phyloP scores from a whole-genome alignment of 2,888 invertebrate species.

The Phasia obesa region DNA sequence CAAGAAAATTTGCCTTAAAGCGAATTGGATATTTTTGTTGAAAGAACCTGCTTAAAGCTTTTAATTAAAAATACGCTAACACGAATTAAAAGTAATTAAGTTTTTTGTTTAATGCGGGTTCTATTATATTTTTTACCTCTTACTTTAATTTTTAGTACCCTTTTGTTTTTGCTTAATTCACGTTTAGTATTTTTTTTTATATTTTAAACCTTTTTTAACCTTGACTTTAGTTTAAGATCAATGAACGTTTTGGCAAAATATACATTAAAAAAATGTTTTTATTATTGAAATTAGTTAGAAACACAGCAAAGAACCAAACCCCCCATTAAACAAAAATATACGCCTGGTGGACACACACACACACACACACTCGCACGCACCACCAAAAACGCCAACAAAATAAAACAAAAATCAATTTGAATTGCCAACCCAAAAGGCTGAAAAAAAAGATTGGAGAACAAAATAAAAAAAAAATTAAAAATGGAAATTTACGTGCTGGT shows the following conservation, averaged over 20 bases:
- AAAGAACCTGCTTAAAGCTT: too few relatives aligned
- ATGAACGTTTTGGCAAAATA: conserved; percentile 78
- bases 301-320: conserved; percentile 38
- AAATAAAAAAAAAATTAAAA: neutral
- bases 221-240: conserved; percentile 77
- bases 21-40: too few relatives aligned
- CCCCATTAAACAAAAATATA: conserved; percentile 29
- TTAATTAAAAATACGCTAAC: too few relatives aligned
- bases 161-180: conserved; percentile 20
- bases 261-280: conserved; percentile 66
- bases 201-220: conserved; percentile 73
- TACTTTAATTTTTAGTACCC: neutral
- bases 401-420: conserved; percentile 5
- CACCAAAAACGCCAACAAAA: conserved; percentile 1
- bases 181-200: conserved; percentile 21
- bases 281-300: conserved; percentile 67
- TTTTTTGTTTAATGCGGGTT: conserved; percentile 15
- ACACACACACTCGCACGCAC: neutral
- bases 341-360: conserved; percentile 11
- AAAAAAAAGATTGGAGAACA: too few relatives aligned
- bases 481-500: conserved; percentile 46
- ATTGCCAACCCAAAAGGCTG: conserved; percentile 9
- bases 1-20: too few relatives aligned
- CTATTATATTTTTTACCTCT: conserved; percentile 22
- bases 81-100: conserved; percentile 19